phyloP scores from a whole-genome alignment of 1,140 invertebrate genomes.

The Euura saliciscinereae region DNA sequence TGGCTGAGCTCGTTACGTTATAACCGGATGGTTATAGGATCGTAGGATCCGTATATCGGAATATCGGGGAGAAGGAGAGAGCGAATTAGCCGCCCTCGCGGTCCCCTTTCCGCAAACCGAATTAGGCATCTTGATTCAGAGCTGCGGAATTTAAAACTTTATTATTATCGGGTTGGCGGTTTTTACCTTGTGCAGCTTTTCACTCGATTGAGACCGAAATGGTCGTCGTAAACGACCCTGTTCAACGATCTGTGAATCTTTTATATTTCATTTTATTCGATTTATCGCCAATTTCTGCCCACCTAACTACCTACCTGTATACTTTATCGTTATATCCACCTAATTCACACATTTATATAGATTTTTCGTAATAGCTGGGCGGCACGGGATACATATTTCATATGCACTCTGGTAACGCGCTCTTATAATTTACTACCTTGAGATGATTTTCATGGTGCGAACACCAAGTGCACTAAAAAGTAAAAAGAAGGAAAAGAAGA shows the following conservation, averaged over 20 bases:
- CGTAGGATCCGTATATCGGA: not conserved
- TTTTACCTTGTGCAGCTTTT: not conserved
- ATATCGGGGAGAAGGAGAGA: no score
- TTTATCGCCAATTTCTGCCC: not conserved
- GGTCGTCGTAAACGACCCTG: not conserved
- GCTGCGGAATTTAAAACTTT: not conserved
- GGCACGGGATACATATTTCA: not conserved
- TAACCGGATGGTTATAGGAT: not conserved
- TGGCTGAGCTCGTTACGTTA: not conserved
- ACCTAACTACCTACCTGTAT: not conserved
- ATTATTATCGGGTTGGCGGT: not conserved
- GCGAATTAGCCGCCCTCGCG: not conserved
- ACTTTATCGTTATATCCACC: no score
- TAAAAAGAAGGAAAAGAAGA: constrained; percentile 10
- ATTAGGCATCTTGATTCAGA: not conserved
- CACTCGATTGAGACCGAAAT: not conserved
- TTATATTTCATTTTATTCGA: not conserved
- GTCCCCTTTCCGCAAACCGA: not conserved
- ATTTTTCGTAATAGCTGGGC: no score
- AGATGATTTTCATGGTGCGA: not conserved
- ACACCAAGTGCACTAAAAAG: not conserved
- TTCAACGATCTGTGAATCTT: constrained; percentile 1
- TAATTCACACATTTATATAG: no score
- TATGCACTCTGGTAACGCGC: not conserved
- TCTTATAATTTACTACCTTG: not conserved